Percentiles rank a stretch among this genome's conserved stretches.
These are phyloP conservation scores for Cassiopea andromeda DNA, from an alignment of 30 jellyfish, hydroid and myxozoan genomes.

Conservation along the genomic window DNA sequence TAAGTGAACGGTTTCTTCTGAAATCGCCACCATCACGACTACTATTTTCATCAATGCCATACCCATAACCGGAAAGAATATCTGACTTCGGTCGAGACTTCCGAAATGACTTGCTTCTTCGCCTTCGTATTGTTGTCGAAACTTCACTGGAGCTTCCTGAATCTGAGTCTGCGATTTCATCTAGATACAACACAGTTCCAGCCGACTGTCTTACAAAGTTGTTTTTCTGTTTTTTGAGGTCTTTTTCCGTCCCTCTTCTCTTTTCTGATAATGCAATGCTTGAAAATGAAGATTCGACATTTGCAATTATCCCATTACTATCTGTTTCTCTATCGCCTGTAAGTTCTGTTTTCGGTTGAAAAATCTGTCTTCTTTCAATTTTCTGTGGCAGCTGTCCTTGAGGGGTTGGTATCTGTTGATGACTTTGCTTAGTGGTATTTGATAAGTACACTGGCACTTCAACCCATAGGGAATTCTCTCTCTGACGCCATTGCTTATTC, in stretches of 20 bases:
- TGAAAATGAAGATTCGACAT: slow-evolving; percentile 60
- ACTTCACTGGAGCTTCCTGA: slow-evolving; percentile 60
- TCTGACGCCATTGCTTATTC: neutral
- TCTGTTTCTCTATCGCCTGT: neutral
- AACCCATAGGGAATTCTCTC: slow-evolving; percentile 58
- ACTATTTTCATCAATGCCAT: neutral
- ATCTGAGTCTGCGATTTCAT: slow-evolving; percentile 61
- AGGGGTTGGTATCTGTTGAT: slow-evolving; percentile 7
- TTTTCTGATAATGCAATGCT: slow-evolving; percentile 5
- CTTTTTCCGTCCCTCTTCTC: neutral
- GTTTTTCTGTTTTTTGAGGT: neutral
- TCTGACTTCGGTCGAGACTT: slow-evolving; percentile 75
- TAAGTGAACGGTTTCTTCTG: slow-evolving; percentile 40
- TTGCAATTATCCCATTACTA: slow-evolving; percentile 36
- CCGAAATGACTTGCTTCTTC: slow-evolving; percentile 56
- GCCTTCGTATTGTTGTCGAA: slow-evolving; percentile 25
- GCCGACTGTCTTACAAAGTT: slow-evolving; percentile 37
- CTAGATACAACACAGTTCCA: slow-evolving; percentile 61
- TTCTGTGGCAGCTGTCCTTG: neutral
- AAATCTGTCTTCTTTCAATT: neutral
- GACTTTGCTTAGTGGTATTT: neutral
- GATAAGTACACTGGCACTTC: slow-evolving; percentile 52
- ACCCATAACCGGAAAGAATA: slow-evolving; percentile 1
- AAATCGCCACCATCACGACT: neutral
- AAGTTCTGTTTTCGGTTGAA: neutral